These are phyloP conservation scores for Mustelus asterias DNA, from an alignment of 2,113 vertebrate species.

Conservation along the genomic window DNA sequence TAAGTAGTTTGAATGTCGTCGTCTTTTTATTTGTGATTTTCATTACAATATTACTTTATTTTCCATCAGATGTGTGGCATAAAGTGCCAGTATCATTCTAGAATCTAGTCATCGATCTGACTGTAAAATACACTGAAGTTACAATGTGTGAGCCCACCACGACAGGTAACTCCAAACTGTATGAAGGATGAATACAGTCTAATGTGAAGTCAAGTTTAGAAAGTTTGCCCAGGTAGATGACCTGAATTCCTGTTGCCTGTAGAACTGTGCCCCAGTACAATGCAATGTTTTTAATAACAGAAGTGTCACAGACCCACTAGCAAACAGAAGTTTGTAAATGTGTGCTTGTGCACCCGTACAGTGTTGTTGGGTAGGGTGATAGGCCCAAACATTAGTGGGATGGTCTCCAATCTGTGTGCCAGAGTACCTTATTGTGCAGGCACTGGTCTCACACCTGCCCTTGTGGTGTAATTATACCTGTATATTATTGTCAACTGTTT, in stretches of 20 bases:
- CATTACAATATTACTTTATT: background rate
- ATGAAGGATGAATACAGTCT: background rate
- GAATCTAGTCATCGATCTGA: background rate
- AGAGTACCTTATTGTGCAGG: background rate
- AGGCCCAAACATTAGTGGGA: background rate
- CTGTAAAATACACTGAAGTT: background rate
- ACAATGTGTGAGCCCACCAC: background rate
- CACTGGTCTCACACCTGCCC: background rate
- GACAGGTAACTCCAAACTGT: background rate
- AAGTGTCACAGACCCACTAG: background rate
- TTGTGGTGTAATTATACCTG: background rate
- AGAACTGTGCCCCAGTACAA: background rate
- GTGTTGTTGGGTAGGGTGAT: background rate
- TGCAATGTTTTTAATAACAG: background rate
- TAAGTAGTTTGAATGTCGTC: constrained; percentile 51
- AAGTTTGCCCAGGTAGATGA: background rate
- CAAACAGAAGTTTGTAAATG: background rate
- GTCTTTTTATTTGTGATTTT: background rate
- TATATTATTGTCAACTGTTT: background rate
- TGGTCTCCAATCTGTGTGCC: background rate
- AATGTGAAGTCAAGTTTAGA: background rate
- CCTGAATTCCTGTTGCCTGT: background rate
- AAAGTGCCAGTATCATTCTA: background rate
- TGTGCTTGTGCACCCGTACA: background rate
- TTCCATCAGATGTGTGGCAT: background rate